These are phyloP conservation scores for Semnornis frantzii DNA, from an alignment of 2,113 vertebrate species.

Conservation along the genomic window DNA sequence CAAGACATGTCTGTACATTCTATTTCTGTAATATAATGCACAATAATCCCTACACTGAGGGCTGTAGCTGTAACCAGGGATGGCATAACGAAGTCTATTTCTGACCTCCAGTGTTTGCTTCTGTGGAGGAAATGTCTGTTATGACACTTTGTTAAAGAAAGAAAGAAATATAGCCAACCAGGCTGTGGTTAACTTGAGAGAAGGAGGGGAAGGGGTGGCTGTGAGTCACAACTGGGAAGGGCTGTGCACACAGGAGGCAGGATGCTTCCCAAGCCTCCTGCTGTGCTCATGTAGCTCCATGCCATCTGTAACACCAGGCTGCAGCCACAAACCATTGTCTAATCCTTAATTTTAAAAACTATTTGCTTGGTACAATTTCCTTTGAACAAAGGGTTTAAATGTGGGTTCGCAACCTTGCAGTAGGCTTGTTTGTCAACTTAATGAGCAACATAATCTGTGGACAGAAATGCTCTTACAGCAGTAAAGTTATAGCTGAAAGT, in stretches of 20 bases:
- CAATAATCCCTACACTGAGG: neutral
- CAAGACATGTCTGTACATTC: neutral
- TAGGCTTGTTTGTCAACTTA: neutral
- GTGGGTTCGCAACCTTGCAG: neutral
- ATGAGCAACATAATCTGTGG: neutral
- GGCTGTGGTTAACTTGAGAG: neutral
- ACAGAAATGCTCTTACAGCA: neutral
- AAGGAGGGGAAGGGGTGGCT: neutral
- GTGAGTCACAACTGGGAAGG: neutral
- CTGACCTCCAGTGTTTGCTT: neutral
- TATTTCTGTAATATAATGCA: neutral
- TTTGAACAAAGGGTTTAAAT: neutral
- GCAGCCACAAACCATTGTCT: neutral
- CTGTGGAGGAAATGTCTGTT: neutral
- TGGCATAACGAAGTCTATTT: neutral
- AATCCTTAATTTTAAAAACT: neutral
- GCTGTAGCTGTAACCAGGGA: neutral
- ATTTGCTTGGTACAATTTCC: neutral
- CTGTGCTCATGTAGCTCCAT: neutral
- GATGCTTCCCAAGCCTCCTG: neutral
- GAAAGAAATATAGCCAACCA: neutral
- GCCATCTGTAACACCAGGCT: neutral
- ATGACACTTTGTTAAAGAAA: neutral
- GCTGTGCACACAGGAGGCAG: neutral
- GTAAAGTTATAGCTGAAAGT: neutral